Percentiles rank a stretch among this genome's conserved stretches.
Conservation (phyloP, 2,113 vertebrate species). For the Stercorarius parasiticus region DNA sequence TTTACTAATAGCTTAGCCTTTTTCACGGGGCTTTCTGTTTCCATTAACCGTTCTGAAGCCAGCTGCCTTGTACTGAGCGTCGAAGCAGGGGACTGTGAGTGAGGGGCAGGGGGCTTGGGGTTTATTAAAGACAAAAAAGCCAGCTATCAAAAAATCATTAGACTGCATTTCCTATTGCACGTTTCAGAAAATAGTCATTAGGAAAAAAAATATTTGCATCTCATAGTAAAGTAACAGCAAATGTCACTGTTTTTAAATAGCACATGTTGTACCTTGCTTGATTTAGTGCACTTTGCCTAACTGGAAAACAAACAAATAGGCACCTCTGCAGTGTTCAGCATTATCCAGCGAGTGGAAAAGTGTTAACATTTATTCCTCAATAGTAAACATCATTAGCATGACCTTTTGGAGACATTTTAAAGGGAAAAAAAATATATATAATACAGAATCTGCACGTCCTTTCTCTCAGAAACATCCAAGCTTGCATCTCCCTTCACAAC, state of each 20-base stretch:
- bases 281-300: accelerated
- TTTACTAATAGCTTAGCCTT: background rate
- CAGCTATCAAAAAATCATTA: background rate
- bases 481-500: too few species aligned
- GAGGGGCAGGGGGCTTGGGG: background rate
- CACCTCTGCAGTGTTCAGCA: background rate
- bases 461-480: accelerated
- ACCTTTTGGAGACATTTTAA: background rate
- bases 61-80: background rate
- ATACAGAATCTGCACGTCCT: background rate
- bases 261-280: accelerated
- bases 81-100: background rate
- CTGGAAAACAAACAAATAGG: background rate
- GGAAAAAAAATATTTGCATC: background rate
- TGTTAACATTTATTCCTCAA: background rate
- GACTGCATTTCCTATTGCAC: background rate
- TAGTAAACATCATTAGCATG: background rate
- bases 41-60: background rate
- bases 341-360: background rate
- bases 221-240: background rate
- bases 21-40: background rate
- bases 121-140: background rate
- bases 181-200: background rate
- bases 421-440: background rate
- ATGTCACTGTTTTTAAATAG: background rate